A percentile compares a stretch with the other conserved stretches of the same genome.
phyloP scores from a whole-genome alignment of 2,113 vertebrate genomes.

The Corythornis vintsioides region DNA sequence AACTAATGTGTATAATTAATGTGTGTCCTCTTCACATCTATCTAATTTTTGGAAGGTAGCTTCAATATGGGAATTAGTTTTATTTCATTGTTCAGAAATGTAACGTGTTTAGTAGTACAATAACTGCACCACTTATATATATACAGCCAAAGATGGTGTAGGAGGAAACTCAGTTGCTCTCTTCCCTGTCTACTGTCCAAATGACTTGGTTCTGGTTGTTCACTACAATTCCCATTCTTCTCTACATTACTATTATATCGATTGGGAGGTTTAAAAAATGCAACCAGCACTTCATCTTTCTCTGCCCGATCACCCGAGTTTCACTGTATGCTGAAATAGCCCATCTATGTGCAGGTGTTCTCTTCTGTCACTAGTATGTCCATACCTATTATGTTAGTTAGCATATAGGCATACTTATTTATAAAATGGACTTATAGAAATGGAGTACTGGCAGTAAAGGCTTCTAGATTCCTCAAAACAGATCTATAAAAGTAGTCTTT shows the following conservation, averaged over 20 bases:
- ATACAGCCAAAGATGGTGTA: background rate
- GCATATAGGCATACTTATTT: background rate
- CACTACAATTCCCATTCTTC: background rate
- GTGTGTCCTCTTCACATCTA: background rate
- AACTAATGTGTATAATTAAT: background rate
- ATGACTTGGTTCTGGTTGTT: background rate
- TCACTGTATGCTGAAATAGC: background rate
- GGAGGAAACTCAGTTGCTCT: background rate
- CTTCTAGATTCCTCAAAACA: background rate
- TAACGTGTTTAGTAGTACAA: background rate
- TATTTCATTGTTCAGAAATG: background rate
- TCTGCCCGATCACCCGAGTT: background rate
- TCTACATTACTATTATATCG: background rate
- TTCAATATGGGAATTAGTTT: background rate
- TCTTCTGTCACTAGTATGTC: background rate
- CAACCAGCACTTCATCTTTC: background rate
- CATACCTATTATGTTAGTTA: background rate
- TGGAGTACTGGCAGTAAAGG: background rate
- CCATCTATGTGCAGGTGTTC: background rate
- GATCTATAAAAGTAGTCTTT: background rate
- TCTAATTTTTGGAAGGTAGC: background rate
- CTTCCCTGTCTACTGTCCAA: background rate
- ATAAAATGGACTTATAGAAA: background rate
- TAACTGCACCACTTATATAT: background rate
- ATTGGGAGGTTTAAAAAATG: background rate